Base-by-base conservation (phyloP, 1,140 invertebrate genomes). In the Panagrolaimus sp. region DNA sequence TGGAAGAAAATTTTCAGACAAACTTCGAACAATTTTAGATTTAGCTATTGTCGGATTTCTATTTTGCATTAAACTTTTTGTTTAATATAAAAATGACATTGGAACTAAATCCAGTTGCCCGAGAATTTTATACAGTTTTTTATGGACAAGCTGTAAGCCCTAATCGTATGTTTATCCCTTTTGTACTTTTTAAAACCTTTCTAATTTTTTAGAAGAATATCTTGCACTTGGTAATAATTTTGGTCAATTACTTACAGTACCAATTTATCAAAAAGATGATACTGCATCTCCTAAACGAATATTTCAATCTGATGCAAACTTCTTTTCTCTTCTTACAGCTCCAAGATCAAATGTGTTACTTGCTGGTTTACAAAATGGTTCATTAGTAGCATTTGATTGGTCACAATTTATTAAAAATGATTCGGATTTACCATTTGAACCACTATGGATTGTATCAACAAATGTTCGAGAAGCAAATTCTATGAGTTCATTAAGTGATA, bases 211-310 rank as follows among this genome's bases (percentile, higher is more conserved):
- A 57, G 51, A 57, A 20, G 51, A 57, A n/a, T 20, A 57, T 57
- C 51, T 57, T 27, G 51, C 51, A 20, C 51, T 57, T 27, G 51
- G 20, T 20, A 27, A 57, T 27, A 57, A 57, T 27, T 57, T 57
- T 57, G 51, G 51, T 11, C 51, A 57, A 27, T 16, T 57, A 20
- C 11, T 57, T 27, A 16, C 51, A 1, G 20, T 57, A 8, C 51
- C 16, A 20, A 16, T 27, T 27, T 11, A 27, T 38, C 31, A 38
- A 7, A 38, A 38, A 9, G 51, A 27, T 13, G 27, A 57, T n/a
- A 4, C n/a, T 1, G 20, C n/a, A 3, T 13, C 51, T 4, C 20
- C 20, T 0, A 20, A 27, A 3, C 51, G 51, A 57, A 57, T 57
- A 11, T 11, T n/a, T 8, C 20, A 16, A 16, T 20, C 20, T 9